Evolutionary conservation across 2,888 invertebrate genomes (phyloP).

Genomic region (Alcis repandata): DNA sequence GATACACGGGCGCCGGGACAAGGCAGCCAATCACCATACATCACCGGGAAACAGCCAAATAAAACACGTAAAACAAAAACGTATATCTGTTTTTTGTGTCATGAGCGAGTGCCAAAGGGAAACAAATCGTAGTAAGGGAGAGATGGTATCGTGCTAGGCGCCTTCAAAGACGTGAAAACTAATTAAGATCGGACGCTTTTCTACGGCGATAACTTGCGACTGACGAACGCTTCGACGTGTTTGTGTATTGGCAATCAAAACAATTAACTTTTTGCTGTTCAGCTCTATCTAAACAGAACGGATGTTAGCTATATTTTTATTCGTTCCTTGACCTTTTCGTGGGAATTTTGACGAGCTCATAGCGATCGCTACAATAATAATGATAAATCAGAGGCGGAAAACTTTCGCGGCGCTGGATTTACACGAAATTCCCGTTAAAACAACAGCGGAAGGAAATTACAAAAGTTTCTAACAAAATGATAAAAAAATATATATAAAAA

Average conservation of each 20-base stretch:
- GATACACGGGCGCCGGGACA: conserved; percentile 80
- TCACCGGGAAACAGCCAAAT: conserved; percentile 79
- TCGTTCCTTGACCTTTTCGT: conserved; percentile 58
- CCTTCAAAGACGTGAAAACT: conserved; percentile 85
- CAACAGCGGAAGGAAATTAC: conserved; percentile 57
- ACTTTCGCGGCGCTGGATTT: conserved; percentile 32
- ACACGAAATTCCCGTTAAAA: conserved; percentile 40
- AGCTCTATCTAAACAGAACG: conserved; percentile 73
- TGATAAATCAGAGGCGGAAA: conserved; percentile 36
- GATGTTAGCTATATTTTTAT: conserved; percentile 59
- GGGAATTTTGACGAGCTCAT: conserved; percentile 50
- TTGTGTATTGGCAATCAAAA: conserved; percentile 84
- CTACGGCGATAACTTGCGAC: conserved; percentile 82
- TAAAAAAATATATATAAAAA: conserved; percentile 57
- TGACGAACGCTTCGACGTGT: conserved; percentile 78
- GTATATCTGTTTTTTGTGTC: conserved; percentile 68
- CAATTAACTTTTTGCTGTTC: conserved; percentile 84
- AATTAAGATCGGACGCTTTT: conserved; percentile 86
- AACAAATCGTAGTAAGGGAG: conserved; percentile 85
- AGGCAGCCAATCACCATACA: conserved; percentile 86
- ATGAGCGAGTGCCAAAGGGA: conserved; percentile 80
- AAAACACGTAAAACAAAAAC: conserved; percentile 82
- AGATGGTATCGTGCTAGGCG: conserved; percentile 84
- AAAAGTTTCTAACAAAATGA: conserved; percentile 67
- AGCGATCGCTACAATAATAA: conserved; percentile 44